Conservation (phyloP, 1,140 invertebrate genomes). For the Nymphalis io region DNA sequence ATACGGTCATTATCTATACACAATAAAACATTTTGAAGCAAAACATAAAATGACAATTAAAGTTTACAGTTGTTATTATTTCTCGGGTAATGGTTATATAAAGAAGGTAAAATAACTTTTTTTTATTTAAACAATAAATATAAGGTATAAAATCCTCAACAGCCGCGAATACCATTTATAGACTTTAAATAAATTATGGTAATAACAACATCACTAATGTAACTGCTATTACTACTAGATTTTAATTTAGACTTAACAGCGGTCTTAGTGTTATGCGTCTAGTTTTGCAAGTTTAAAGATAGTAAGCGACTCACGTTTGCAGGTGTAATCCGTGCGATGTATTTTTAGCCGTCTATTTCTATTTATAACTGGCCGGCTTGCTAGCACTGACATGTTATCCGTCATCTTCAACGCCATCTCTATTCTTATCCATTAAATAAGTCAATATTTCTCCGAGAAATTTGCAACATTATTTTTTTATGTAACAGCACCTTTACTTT, state of each 20-base stretch:
- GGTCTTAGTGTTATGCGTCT: conserved; percentile 8
- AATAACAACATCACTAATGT: conserved; percentile 16
- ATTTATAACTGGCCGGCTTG: conserved; percentile 72
- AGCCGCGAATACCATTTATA: conserved; percentile 7
- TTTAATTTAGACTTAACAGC: conserved; percentile 25
- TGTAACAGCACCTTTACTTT: not conserved
- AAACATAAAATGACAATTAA: conserved; percentile 17
- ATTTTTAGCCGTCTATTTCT: conserved; percentile 65
- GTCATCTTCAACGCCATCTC: conserved; percentile 48
- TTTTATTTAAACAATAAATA: conserved; percentile 9
- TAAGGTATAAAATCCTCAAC: conserved; percentile 12
- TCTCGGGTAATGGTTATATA: conserved; percentile 16
- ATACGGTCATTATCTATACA: conserved; percentile 4
- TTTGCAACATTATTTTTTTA: conserved; percentile 24
- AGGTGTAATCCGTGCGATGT: conserved; percentile 68
- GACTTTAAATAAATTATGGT: conserved; percentile 5
- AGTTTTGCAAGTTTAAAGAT: conserved; percentile 28
- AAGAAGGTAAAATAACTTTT: conserved; percentile 10
- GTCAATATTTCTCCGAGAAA: conserved; percentile 35
- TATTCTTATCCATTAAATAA: conserved; percentile 40
- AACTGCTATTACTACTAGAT: conserved; percentile 21
- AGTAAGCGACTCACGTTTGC: conserved; percentile 39
- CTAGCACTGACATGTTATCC: conserved; percentile 50
- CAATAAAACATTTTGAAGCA: not conserved
- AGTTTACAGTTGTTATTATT: conserved; percentile 11